Base-by-base conservation (phyloP, 1,140 invertebrate genomes). In the Drosophila parabipectinata region DNA sequence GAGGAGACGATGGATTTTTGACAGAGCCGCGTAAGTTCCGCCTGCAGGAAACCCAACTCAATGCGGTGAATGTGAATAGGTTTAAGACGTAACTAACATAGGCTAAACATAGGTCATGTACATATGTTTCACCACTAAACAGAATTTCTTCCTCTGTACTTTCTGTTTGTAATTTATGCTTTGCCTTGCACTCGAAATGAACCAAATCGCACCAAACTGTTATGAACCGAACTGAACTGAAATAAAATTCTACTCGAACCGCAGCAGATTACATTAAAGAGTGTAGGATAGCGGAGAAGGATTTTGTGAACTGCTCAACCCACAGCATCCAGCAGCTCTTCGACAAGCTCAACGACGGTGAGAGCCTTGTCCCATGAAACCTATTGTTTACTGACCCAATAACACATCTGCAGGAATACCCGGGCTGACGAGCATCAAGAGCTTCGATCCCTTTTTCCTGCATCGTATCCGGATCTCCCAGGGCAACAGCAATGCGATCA, bases 181-280 rank as follows among this genome's bases (percentile, higher is more conserved):
- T 60, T 54, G 32, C 39, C n/a, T 71, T 75, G 57, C 50, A 37
- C n/a, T 76, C 21, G 18, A 34, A 51, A 21, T 59, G 34, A 72
- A 55, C 15, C 39, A 41, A 57, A 62, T 15, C 53, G 52, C 64
- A 51, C 30, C 21, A 64, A 55, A 50, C 44, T 37, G 50, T 51
- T n/a, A 39, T 45, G 14, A 68, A 68, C 50, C 72, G 61, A 82
- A 74, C 52, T 76, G 54, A 76, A 77, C 57, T 45, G 30, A 79
- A 66, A 54, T 44, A 37, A 73, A 89, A 76, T 85, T 81, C 59
- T 78, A 87, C 74, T 79, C 81, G 63, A 90, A 90, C 81, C 94
- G 91, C 92, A 95, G 95, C 94, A 44, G 92, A 93, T 92, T 95
- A 93, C 88, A 93, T 95, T 52, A 93, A 93, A 84, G 94, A 94